These are phyloP conservation scores for Myiagra hebetior DNA, from an alignment of 2,113 vertebrate genomes.

Conservation along the genomic window DNA sequence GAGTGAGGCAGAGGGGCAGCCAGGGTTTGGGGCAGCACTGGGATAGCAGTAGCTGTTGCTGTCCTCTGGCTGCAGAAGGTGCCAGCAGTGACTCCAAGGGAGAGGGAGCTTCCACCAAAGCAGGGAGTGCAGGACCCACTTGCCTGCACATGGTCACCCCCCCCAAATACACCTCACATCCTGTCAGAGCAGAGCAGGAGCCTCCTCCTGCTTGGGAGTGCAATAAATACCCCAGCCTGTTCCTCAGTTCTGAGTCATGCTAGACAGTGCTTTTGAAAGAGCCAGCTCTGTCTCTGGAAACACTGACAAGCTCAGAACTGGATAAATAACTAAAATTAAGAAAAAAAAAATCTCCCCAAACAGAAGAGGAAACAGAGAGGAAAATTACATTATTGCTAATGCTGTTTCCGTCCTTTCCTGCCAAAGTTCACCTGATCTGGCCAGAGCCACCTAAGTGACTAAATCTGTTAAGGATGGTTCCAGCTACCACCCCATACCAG, in stretches of 20 bases:
- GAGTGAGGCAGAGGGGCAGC: background rate
- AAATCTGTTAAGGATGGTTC: background rate
- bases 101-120: background rate
- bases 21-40: background rate
- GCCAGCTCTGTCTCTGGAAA: background rate
- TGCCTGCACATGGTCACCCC: background rate
- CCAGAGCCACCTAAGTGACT: background rate
- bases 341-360: background rate
- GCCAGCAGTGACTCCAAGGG: background rate
- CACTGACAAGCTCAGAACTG: background rate
- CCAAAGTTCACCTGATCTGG: background rate
- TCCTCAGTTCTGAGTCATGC: background rate
- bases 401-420: background rate
- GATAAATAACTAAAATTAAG: background rate
- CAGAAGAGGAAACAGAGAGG: too few relatives aligned
- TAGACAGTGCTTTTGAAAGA: background rate
- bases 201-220: background rate
- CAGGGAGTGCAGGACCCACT: background rate
- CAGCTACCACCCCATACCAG: background rate
- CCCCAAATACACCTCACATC: too few relatives aligned
- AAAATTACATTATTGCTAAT: background rate
- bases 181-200: background rate
- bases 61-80: background rate
- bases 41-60: background rate
- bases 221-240: background rate